Conservation (phyloP, 2,797 vertebrate genomes). For the Cichlasoma orientale region DNA sequence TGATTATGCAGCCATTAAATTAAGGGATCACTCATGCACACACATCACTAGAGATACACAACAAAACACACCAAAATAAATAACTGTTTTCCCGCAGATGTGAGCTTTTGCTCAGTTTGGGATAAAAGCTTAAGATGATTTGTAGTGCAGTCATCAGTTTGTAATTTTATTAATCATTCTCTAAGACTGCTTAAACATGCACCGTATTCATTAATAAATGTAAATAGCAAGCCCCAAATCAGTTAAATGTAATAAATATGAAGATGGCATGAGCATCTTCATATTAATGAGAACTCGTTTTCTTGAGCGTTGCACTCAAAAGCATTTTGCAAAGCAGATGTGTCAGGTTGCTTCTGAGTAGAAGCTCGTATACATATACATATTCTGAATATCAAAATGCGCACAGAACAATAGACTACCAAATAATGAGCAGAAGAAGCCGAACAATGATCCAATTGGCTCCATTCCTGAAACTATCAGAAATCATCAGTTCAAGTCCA, state of each 20-base stretch:
- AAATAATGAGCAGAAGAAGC: not conserved
- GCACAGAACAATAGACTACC: conserved; percentile 2
- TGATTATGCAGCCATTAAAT: conserved; percentile 57
- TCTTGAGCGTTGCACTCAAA: conserved; percentile 41
- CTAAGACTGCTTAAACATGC: not conserved
- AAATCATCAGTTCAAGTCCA: conserved; percentile 27
- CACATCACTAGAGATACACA: conserved; percentile 10
- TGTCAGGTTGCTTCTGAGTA: conserved; percentile 61
- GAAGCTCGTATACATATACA: not conserved
- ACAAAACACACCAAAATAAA: conserved; percentile 25
- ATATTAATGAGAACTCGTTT: not conserved
- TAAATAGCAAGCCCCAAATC: not conserved
- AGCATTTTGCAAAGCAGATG: conserved; percentile 40
- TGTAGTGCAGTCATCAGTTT: not conserved
- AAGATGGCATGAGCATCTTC: not conserved
- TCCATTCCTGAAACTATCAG: conserved; percentile 25
- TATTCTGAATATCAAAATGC: not conserved
- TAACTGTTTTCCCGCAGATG: conserved; percentile 17
- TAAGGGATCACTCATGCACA: conserved; percentile 25
- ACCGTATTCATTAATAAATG: not conserved
- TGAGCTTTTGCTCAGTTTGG: conserved; percentile 7
- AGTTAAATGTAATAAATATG: not conserved
- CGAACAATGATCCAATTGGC: conserved; percentile 10
- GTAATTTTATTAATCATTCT: not conserved
- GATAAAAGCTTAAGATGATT: conserved; percentile 2